A percentile compares a stretch with the other conserved stretches of the same genome.
These are phyloP conservation scores for Seriola quinqueradiata DNA, from an alignment of 2,113 vertebrate species.

Conservation along the genomic window DNA sequence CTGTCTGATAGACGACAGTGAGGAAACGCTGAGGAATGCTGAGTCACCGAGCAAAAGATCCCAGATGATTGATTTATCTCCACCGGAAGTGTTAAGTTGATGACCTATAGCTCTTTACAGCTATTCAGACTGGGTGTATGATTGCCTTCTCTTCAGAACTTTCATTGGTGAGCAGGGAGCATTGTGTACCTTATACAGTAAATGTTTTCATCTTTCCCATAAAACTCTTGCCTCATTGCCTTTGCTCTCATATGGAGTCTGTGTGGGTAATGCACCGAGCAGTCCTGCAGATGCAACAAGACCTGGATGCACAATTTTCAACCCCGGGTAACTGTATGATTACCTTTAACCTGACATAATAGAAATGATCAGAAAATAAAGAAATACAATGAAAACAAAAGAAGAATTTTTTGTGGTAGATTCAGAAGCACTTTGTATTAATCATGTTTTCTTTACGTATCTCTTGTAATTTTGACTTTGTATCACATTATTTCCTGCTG, in stretches of 20 bases:
- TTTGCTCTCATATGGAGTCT: neutral
- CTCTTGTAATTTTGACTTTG: neutral
- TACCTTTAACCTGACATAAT: neutral
- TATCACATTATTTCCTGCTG: neutral
- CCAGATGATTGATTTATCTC: constrained; percentile 32
- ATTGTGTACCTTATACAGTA: constrained; percentile 4
- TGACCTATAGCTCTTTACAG: neutral
- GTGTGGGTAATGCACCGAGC: constrained; percentile 16
- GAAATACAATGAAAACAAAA: neutral
- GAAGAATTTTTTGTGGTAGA: neutral
- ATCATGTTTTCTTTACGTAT: neutral
- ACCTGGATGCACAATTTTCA: neutral
- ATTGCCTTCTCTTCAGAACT: neutral
- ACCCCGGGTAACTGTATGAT: neutral
- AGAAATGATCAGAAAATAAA: neutral
- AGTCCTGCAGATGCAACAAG: neutral
- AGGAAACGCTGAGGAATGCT: constrained; percentile 1
- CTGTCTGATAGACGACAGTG: neutral
- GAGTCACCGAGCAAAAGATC: constrained; percentile 21
- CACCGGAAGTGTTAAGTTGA: neutral
- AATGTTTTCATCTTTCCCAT: constrained; percentile 30
- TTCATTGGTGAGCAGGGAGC: constrained; percentile 21
- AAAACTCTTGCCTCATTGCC: constrained; percentile 30
- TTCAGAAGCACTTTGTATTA: neutral
- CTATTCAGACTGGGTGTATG: neutral